phyloP scores from a whole-genome alignment of 1,140 invertebrate species.

The Pomacea maculata region DNA sequence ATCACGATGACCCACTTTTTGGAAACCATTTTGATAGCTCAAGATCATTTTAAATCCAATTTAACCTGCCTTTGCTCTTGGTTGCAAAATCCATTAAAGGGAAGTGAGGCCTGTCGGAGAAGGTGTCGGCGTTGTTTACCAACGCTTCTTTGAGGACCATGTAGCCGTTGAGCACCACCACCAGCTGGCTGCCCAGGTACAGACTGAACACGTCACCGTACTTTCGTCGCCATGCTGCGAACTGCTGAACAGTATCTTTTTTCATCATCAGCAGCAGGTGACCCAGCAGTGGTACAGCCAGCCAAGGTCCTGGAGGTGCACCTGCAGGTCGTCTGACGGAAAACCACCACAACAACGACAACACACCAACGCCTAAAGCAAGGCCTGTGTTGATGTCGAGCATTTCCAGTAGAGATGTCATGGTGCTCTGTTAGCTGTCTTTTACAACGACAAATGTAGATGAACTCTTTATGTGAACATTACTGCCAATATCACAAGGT shows the following conservation, averaged over 20 bases:
- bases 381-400: too few species aligned
- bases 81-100: too few species aligned
- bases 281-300: slow-evolving; percentile 32
- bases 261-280: slow-evolving; percentile 28
- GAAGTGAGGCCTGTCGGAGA: slow-evolving; percentile 32
- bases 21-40: too few species aligned
- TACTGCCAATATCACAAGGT: too few species aligned
- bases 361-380: too few species aligned
- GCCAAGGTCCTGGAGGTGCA: slow-evolving; percentile 11
- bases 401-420: too few species aligned
- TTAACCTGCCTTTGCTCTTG: too few species aligned
- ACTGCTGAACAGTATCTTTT: slow-evolving; percentile 20
- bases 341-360: slow-evolving; percentile 4
- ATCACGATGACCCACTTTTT: too few species aligned
- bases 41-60: too few species aligned
- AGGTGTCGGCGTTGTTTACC: slow-evolving; percentile 34
- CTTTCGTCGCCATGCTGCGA: slow-evolving; percentile 16
- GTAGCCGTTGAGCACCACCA: slow-evolving; percentile 39
- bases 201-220: slow-evolving; percentile 45
- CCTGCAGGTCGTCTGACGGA: not conserved
- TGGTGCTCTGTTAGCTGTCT: too few species aligned
- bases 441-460: too few species aligned
- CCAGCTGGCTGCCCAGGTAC: slow-evolving; percentile 31
- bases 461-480: too few species aligned
- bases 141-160: slow-evolving; percentile 37